Conservation (phyloP, 2,113 vertebrate genomes). For the Xerus inauris region DNA sequence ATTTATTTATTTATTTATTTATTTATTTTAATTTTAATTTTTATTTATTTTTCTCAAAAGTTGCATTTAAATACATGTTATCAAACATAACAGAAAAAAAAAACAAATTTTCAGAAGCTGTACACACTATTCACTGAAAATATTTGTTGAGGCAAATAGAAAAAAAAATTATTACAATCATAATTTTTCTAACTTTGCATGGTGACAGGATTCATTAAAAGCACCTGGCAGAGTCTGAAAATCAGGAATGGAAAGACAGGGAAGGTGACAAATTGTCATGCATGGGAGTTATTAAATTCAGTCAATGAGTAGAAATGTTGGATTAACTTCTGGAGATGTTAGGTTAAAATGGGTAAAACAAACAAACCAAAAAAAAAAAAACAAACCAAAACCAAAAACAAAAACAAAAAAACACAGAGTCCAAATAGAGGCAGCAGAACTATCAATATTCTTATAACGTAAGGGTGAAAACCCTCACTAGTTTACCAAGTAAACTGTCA, state of each 20-base stretch:
- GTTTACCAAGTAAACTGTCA: conserved; percentile 44
- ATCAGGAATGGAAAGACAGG: background rate
- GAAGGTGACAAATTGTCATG: background rate
- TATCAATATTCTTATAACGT: conserved; percentile 37
- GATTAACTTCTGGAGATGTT: background rate
- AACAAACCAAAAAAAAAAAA: too few relatives aligned
- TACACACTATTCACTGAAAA: too few relatives aligned
- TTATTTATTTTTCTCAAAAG: too few relatives aligned
- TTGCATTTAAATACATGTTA: too few relatives aligned
- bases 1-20: too few relatives aligned
- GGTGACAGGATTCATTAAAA: background rate
- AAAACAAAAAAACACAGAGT: background rate
- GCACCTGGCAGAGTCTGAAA: background rate
- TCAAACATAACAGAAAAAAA: too few relatives aligned
- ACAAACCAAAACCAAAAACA: too few relatives aligned
- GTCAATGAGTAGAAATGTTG: background rate
- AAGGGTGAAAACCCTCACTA: conserved; percentile 13
- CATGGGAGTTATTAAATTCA: background rate
- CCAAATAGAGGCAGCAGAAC: background rate
- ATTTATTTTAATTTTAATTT: too few relatives aligned
- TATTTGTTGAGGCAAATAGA: too few relatives aligned
- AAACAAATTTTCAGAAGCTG: too few relatives aligned
- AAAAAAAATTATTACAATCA: too few relatives aligned
- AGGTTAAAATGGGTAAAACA: background rate
- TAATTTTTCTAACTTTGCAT: too few relatives aligned